phyloP scores from a whole-genome alignment of 2,888 invertebrate genomes.

The Ophion ellenae region DNA sequence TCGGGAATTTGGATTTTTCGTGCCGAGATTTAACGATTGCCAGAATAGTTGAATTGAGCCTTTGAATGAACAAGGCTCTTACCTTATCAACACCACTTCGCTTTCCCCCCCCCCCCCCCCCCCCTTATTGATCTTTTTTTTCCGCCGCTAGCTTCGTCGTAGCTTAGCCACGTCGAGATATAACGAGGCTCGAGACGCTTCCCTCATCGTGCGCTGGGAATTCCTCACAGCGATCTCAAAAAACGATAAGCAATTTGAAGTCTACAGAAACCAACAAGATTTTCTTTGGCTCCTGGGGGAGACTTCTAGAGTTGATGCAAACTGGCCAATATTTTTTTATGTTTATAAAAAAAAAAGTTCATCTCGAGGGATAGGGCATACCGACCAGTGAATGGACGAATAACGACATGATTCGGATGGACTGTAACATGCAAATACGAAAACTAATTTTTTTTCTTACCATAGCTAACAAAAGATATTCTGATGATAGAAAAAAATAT shows the following conservation, averaged over 20 bases:
- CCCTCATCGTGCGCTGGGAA: not conserved
- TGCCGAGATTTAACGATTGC: conserved; percentile 63
- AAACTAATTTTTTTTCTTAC: no score
- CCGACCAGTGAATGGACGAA: no score
- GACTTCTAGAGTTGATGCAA: not conserved
- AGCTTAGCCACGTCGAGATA: not conserved
- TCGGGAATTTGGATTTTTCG: conserved; percentile 52
- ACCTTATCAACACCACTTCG: conserved; percentile 50
- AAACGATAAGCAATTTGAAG: not conserved
- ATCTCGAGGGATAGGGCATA: no score
- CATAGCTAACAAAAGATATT: no score
- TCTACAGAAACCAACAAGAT: not conserved
- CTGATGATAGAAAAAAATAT: no score
- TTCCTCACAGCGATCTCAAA: not conserved
- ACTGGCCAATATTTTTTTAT: not conserved
- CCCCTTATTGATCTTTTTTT: not conserved
- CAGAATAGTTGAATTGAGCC: conserved; percentile 76
- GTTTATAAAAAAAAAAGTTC: not conserved
- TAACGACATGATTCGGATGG: no score
- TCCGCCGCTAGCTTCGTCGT: not conserved
- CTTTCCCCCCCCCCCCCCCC: not conserved
- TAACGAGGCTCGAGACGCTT: not conserved
- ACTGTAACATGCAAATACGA: no score
- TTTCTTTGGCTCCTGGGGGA: no score
- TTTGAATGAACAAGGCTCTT: conserved; percentile 78